These are phyloP conservation scores for Micoletzkya japonica DNA, from an alignment of 2,888 invertebrate species.

Conservation along the genomic window DNA sequence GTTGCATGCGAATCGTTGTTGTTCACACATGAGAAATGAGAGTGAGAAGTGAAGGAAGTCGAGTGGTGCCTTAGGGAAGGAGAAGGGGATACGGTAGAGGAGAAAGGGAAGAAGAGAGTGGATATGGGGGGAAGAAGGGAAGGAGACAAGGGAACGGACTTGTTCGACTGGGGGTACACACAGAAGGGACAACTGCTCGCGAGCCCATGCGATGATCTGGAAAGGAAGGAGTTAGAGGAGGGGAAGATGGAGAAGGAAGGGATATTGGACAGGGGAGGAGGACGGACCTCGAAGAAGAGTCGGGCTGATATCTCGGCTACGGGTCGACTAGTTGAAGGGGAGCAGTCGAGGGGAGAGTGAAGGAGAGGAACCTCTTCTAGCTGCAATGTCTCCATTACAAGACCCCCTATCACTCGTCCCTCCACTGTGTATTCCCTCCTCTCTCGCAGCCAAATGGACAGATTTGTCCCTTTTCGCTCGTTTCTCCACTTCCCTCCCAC, in stretches of 20 bases:
- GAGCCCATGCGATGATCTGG: slow-evolving; percentile 20
- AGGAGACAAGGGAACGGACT: background rate
- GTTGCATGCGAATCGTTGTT: slow-evolving; percentile 19
- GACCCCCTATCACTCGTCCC: no score
- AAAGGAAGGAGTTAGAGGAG: background rate
- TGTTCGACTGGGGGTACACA: background rate
- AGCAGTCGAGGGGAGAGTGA: background rate
- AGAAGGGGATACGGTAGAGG: background rate
- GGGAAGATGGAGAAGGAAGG: slow-evolving; percentile 16
- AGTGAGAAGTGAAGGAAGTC: background rate
- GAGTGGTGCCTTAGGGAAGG: background rate
- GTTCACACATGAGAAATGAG: no score
- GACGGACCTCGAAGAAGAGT: slow-evolving; percentile 1
- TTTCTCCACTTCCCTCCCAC: no score
- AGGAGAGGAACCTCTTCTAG: background rate
- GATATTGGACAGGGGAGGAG: background rate
- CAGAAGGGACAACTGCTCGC: background rate
- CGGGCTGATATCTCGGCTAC: background rate
- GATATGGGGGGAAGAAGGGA: no score
- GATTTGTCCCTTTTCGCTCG: no score
- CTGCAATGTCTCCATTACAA: background rate
- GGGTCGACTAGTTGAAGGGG: background rate
- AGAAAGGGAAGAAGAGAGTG: no score
- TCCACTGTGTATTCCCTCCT: no score
- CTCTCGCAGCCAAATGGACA: no score